A percentile compares a stretch with the other conserved stretches of the same genome.
phyloP scores from a whole-genome alignment of 2,888 invertebrate genomes.

The Venusia cambrica region DNA sequence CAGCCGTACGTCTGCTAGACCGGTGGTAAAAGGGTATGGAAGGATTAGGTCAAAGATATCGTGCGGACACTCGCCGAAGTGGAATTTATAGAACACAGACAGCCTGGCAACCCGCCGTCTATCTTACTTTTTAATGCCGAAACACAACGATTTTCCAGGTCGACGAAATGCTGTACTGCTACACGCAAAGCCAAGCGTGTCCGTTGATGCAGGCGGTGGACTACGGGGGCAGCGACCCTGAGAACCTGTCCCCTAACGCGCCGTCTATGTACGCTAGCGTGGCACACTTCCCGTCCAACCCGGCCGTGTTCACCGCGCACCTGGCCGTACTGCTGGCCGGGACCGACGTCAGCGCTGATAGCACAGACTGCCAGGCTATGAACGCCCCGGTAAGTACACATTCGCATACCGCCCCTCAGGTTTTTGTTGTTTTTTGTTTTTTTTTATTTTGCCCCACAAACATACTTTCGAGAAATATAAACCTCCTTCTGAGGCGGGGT shows the following conservation, averaged over 20 bases:
- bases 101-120: too few relatives aligned
- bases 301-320: constrained; percentile 81
- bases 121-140: too few relatives aligned
- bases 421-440: too few relatives aligned
- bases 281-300: constrained; percentile 59
- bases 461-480: too few relatives aligned
- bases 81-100: too few relatives aligned
- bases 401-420: too few relatives aligned
- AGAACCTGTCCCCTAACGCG: constrained; percentile 29
- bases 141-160: constrained; percentile 77
- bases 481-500: too few relatives aligned
- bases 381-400: constrained; percentile 42
- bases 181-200: constrained; percentile 86
- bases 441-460: too few relatives aligned
- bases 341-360: constrained; percentile 42
- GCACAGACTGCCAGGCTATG: constrained; percentile 39
- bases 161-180: constrained; percentile 90
- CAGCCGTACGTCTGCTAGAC: too few relatives aligned
- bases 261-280: constrained; percentile 67
- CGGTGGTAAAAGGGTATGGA: too few relatives aligned
- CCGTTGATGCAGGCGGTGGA: constrained; percentile 80
- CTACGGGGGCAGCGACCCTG: constrained; percentile 47
- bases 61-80: too few relatives aligned
- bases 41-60: too few relatives aligned
- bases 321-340: constrained; percentile 84